Conservation (phyloP, 2,113 vertebrate genomes). For the Upupa epops region DNA sequence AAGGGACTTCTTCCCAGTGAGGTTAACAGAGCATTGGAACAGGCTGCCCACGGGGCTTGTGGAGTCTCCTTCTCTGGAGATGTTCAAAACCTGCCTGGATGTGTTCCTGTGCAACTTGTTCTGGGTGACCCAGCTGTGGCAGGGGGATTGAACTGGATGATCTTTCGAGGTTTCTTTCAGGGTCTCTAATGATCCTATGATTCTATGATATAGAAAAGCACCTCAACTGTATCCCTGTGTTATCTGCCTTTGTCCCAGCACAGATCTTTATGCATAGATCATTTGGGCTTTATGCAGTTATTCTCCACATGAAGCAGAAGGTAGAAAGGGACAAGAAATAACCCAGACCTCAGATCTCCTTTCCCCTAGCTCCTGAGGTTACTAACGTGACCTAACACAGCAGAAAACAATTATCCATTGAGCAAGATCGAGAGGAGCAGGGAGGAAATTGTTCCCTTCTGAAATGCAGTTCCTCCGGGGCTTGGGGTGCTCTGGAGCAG, state of each 20-base stretch:
- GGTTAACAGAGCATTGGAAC: too few relatives aligned
- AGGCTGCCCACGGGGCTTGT: too few relatives aligned
- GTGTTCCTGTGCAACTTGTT: too few relatives aligned
- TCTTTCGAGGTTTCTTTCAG: too few relatives aligned
- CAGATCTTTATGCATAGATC: not conserved
- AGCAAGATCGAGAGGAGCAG: slow-evolving; percentile 29
- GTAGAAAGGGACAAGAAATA: not conserved
- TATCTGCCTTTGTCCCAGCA: not conserved
- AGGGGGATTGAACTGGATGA: too few relatives aligned
- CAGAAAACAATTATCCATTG: slow-evolving; percentile 56
- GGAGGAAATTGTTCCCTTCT: slow-evolving; percentile 40
- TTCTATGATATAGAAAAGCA: not conserved
- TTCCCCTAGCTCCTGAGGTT: slow-evolving; percentile 7
- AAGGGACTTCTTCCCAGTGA: too few relatives aligned
- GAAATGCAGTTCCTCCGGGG: not conserved
- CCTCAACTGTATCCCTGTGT: not conserved
- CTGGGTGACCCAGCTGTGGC: too few relatives aligned
- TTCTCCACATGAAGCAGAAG: not conserved
- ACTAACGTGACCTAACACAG: slow-evolving; percentile 33
- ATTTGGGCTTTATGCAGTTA: accelerated
- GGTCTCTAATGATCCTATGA: too few relatives aligned
- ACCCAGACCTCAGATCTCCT: not conserved
- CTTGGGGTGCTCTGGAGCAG: slow-evolving; percentile 1
- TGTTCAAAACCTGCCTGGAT: too few relatives aligned
- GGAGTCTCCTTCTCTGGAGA: too few relatives aligned